These are phyloP conservation scores for Etheostoma nigrum DNA, from an alignment of 2,797 vertebrate genomes.

Conservation along the genomic window DNA sequence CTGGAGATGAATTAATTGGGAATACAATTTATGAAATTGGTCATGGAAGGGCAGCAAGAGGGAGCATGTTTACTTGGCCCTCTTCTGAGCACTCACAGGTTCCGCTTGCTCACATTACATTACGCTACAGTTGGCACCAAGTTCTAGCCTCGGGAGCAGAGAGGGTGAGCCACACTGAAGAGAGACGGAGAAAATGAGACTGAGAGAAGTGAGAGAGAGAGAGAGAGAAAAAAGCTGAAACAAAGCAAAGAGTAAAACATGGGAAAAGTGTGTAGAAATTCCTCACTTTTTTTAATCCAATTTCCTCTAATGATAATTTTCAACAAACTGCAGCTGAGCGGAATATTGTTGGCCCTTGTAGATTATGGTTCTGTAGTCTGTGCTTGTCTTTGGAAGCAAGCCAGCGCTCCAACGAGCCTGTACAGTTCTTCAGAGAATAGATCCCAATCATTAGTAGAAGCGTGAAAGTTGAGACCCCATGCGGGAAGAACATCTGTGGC, in stretches of 20 bases:
- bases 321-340: constrained; percentile 45
- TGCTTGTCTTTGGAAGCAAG: constrained; percentile 29
- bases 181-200: constrained; percentile 32
- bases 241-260: constrained; percentile 10
- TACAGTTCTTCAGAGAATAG: constrained; percentile 39
- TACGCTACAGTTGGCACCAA: constrained; percentile 80
- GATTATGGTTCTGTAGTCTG: constrained; percentile 37
- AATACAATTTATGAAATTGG: constrained; percentile 73
- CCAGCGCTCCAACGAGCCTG: constrained; percentile 31
- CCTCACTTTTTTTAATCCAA: constrained; percentile 37
- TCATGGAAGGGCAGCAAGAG: constrained; percentile 63
- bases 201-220: constrained; percentile 24
- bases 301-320: constrained; percentile 37
- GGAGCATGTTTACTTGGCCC: constrained; percentile 76
- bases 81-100: constrained; percentile 75
- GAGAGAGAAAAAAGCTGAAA: constrained; percentile 28
- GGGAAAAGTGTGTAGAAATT: constrained; percentile 3
- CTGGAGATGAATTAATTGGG: constrained; percentile 67
- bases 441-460: constrained; percentile 55
- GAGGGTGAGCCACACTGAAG: constrained; percentile 57
- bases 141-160: constrained; percentile 73
- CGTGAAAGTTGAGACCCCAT: constrained; percentile 52
- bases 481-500: constrained; percentile 63
- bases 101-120: constrained; percentile 79
- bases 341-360: constrained; percentile 37